Evolutionary conservation across 2,113 vertebrate genomes (phyloP), one percentile per base, ranked within the genome.

Genomic region (Pantherophis guttatus): DNA sequence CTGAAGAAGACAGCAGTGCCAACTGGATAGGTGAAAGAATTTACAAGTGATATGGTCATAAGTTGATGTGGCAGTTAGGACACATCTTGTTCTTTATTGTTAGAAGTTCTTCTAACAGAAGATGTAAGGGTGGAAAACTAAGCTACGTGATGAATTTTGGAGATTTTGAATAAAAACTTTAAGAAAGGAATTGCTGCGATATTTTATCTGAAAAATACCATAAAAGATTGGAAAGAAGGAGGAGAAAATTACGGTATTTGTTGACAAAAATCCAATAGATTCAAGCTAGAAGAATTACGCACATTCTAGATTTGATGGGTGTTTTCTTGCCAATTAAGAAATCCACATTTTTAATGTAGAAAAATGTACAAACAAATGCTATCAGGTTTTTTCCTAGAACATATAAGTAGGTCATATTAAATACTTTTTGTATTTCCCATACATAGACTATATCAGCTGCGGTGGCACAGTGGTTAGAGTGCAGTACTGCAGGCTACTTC

Each of bases 11-110:
- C 94, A 96, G 94, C 70, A 92, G 91, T 93, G 95, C 90, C 94
- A 96, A 96, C 95, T 97, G 96, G 94, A 94, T 97, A 97, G 96
- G 95, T 98, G 97, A 97, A 96, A 97, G 98, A 96, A 96, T 96
- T 98, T 97, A 96, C 97, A 97, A 98, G 96, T 93, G 92, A 89
- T 55, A 87, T 54, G 94, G 95, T 96, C 96, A 96, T 96, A 97
- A 97, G 96, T 97, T 97, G 96, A 97, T 96, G 96, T 90, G 95
- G 94, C 97, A 97, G 98, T 97, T 97, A 97, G 95, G 88, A 59
- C 95, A 96, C 96, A 95, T 94, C 95, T 96, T 96, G 95, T 96
- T 96, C 92, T 94, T 95, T 86, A 91, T 95, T 95, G 97, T 94
- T 92, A 94, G 95, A 96, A 94, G 92, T 91, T 75, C 95, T 95